Conservation (phyloP, 2,797 vertebrate species). For the Ptychadena robeensis region DNA sequence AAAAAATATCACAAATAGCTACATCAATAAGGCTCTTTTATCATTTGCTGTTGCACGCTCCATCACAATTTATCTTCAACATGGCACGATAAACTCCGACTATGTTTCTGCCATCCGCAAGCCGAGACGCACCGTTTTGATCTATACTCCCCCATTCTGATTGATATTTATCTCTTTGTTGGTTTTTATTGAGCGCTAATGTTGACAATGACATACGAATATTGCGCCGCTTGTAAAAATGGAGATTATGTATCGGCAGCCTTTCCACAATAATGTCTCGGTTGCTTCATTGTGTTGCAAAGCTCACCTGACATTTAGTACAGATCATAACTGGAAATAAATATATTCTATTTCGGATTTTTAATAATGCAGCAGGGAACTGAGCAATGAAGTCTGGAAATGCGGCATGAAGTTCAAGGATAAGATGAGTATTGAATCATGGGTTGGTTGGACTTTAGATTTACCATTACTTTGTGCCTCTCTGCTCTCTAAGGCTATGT, state of each 20-base stretch:
- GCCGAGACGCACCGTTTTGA: conserved; percentile 61
- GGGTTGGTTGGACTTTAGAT: too few species aligned
- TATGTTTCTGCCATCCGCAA: conserved; percentile 53
- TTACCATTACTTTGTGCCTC: too few species aligned
- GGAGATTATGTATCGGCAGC: conserved; percentile 31
- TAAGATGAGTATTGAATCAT: background rate
- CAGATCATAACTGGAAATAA: conserved; percentile 27
- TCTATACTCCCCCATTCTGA: conserved; percentile 53
- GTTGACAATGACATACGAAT: conserved; percentile 27
- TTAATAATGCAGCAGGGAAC: conserved; percentile 14
- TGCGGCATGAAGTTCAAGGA: background rate
- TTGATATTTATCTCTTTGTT: conserved; percentile 50
- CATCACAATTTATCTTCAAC: conserved; percentile 22
- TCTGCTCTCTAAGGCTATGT: too few species aligned
- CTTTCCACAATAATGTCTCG: conserved; percentile 4
- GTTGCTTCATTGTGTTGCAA: conserved; percentile 56
- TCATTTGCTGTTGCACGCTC: background rate
- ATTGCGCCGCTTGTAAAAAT: conserved; percentile 17
- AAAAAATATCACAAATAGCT: background rate
- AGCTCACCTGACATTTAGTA: conserved; percentile 33
- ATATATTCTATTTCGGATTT: conserved; percentile 22
- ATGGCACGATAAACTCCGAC: conserved; percentile 66
- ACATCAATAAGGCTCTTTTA: conserved; percentile 15
- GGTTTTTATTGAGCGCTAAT: conserved; percentile 35
- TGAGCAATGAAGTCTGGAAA: background rate